Percentiles rank a stretch among this genome's conserved stretches.
phyloP scores from a whole-genome alignment of 2,797 vertebrate genomes.

The Sebastes steindachneri region DNA sequence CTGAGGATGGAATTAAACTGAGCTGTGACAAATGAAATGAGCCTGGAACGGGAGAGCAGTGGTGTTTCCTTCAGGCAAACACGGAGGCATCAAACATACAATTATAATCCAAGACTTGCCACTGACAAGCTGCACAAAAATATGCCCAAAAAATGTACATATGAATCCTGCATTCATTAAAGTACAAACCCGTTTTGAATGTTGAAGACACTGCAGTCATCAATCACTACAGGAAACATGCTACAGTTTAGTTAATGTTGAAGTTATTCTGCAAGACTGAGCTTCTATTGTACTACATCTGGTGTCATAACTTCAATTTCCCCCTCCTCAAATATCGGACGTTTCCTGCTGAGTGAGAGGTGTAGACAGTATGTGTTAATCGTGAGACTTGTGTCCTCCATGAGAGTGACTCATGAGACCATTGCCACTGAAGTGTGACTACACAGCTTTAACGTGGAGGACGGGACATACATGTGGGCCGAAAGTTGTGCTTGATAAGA shows the following conservation, averaged over 20 bases:
- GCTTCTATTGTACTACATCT: background rate
- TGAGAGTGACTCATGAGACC: too few relatives aligned
- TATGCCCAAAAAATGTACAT: background rate
- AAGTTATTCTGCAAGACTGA: background rate
- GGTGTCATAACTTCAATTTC: background rate
- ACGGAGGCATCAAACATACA: constrained; percentile 24
- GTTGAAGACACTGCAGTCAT: background rate
- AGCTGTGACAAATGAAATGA: constrained; percentile 51
- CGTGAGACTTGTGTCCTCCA: too few relatives aligned
- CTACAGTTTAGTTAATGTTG: background rate
- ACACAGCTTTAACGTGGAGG: too few relatives aligned
- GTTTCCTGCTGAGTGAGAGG: background rate
- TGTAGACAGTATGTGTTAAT: too few relatives aligned
- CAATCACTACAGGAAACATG: background rate
- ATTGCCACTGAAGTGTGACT: too few relatives aligned
- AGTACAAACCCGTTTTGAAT: background rate
- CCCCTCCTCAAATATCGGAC: too few relatives aligned
- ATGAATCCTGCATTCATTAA: constrained; percentile 2
- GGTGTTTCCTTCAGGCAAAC: constrained; percentile 25
- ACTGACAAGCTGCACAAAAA: constrained; percentile 3
- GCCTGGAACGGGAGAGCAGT: background rate
- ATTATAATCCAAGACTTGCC: constrained; percentile 8
- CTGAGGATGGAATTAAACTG: constrained; percentile 31
- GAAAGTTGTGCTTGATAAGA: too few relatives aligned
- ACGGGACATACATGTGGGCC: too few relatives aligned